A percentile compares a stretch with the other conserved stretches of the same genome.
Conservation (phyloP, 2,797 vertebrate genomes). For the Lophotriccus pileatus region DNA sequence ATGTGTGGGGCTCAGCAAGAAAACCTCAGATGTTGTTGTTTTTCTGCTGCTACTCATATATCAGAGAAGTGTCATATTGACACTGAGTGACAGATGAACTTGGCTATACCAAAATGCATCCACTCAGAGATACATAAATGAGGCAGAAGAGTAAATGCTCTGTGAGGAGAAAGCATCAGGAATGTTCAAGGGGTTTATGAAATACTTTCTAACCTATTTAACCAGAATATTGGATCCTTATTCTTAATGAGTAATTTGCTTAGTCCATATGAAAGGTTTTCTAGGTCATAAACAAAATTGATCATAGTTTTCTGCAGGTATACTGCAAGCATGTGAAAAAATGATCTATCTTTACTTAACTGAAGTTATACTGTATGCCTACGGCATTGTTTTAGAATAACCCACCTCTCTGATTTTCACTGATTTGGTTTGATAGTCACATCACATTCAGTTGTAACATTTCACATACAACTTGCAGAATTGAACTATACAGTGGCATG, state of each 20-base stretch:
- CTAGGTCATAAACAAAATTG: not conserved
- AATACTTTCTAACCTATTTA: not conserved
- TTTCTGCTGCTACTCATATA: not conserved
- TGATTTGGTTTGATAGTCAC: not conserved
- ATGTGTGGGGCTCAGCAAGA: not conserved
- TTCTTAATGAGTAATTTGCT: not conserved
- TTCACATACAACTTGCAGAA: not conserved
- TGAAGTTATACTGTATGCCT: not conserved
- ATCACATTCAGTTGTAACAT: not conserved
- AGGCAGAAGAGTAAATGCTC: not conserved
- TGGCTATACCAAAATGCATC: not conserved
- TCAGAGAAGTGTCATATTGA: not conserved
- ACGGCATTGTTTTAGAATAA: not conserved
- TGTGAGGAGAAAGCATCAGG: not conserved
- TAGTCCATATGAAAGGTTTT: not conserved
- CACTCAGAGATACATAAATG: not conserved
- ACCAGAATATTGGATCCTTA: not conserved
- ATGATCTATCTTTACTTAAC: not conserved
- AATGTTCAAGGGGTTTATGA: not conserved
- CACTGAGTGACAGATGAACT: not conserved
- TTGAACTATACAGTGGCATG: not conserved
- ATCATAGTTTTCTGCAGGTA: not conserved
- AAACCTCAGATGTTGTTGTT: not conserved
- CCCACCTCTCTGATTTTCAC: not conserved
- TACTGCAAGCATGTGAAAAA: not conserved